Base-by-base conservation (phyloP, 2,113 vertebrate species). In the Platichthys flesus region DNA sequence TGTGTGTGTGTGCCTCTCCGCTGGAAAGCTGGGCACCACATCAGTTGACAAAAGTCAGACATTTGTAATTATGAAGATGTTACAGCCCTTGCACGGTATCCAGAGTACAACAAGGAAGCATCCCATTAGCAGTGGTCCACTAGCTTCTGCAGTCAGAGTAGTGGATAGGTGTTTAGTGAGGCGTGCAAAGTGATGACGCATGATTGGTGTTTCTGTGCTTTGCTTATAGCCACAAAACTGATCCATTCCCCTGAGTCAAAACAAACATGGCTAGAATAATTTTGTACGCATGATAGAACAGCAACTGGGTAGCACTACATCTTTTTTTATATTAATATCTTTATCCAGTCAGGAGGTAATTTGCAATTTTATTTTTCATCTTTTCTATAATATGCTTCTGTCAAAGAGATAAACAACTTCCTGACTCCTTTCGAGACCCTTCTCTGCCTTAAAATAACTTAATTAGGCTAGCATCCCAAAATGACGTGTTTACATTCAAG, bases 41-140 rank as follows among this genome's bases (percentile, higher is more conserved):
- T 40, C 21, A 67, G 55, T 45, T 68, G 57, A 85, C 23, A 18
- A 5, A 67, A 56, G 45, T 49, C 47, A 1, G 20, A 56, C 37
- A 51, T 52, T 62, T 73, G 28, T 63, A 61, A 60, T 74, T 70
- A 49, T 74, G 40, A 62, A 47, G 28, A 78, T 66, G 72, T 49
- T 56, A 28, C 21, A 42, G 40, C 68, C 62, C 18, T 9, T 37
- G 40, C 42, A 24, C 28, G 51, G 35, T 31, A 51, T 20, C 6
- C 24, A 47, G 10, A 10, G 24, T 26, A 47, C 58, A 66, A 75
- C 23, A 15, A 37, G 26, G 66, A 52, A 18, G 9, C 54, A 9
- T 26, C 23, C 28, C 16, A 57, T 24, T 24, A 35, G 54, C 21
- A 42, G 2, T 52, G 9, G 24, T 47, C 37, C 24, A 49, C 15